These are phyloP conservation scores for Melanchra persicariae DNA, from an alignment of 2,888 invertebrate species.

Conservation along the genomic window DNA sequence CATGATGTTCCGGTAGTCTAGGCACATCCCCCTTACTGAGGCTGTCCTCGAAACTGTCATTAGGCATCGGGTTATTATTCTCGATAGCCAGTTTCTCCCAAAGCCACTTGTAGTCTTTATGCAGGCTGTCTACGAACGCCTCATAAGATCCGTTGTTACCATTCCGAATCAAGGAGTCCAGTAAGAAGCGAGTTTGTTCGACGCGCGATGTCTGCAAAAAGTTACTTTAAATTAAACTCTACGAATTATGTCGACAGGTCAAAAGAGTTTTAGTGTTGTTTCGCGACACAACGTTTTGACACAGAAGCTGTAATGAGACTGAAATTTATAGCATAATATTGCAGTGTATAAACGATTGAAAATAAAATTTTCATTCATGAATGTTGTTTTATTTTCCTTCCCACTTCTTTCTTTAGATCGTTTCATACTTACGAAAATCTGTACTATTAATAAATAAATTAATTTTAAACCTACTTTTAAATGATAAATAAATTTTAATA, in stretches of 20 bases:
- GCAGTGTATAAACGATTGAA: background rate
- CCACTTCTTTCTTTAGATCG: background rate
- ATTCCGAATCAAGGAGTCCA: conserved; percentile 82
- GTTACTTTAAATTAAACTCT: conserved; percentile 7
- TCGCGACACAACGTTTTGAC: conserved; percentile 17
- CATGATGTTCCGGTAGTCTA: conserved; percentile 89
- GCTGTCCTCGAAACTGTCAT: conserved; percentile 87
- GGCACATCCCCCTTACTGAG: conserved; percentile 91
- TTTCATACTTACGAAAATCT: too few species aligned
- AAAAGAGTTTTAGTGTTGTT: background rate
- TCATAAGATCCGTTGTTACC: conserved; percentile 88
- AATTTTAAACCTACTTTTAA: too few species aligned
- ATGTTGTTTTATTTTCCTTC: background rate
- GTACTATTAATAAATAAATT: too few species aligned
- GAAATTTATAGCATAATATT: conserved; percentile 6
- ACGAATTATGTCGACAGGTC: background rate
- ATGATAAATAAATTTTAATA: too few species aligned
- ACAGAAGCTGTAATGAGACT: conserved; percentile 18
- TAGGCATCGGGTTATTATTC: conserved; percentile 77
- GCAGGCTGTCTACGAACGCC: conserved; percentile 89
- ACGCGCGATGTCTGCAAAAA: conserved; percentile 81
- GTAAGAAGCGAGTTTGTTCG: conserved; percentile 81
- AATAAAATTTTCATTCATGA: background rate
- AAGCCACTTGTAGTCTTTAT: conserved; percentile 91
- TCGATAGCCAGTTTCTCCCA: conserved; percentile 86